Percentiles rank a stretch among this genome's conserved stretches.
Evolutionary conservation across 2,113 vertebrate species (phyloP).

Genomic region (Vanacampus margaritifer): DNA sequence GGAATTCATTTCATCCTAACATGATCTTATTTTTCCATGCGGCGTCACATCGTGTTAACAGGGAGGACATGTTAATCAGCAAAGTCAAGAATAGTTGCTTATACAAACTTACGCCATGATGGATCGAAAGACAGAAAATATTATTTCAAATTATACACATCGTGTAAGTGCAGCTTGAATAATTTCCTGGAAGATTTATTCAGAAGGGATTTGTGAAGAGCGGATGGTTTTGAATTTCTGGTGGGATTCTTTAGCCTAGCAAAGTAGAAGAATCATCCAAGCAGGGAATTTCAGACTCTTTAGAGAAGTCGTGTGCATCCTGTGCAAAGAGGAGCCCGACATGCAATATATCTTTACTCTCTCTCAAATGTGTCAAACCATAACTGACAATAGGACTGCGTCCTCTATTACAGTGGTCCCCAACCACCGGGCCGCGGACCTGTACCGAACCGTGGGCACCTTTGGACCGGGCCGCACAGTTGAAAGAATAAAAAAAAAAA

Average conservation of each 20-base stretch:
- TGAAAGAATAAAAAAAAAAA: no score
- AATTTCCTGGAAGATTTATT: neutral
- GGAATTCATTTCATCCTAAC: neutral
- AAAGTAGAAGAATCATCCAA: neutral
- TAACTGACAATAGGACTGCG: neutral
- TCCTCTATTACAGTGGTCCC: neutral
- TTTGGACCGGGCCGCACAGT: no score
- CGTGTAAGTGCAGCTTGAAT: neutral
- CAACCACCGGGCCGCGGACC: no score
- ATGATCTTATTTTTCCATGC: neutral
- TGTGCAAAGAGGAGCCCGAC: no score
- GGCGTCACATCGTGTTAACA: neutral
- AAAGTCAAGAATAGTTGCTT: neutral
- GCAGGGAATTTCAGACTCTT: neutral
- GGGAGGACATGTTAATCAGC: neutral
- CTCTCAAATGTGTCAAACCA: neutral
- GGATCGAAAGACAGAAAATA: neutral
- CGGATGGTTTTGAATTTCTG: neutral
- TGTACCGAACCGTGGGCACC: no score
- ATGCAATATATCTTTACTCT: neutral
- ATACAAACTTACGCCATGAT: neutral
- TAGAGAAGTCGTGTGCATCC: neutral
- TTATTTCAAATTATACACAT: neutral
- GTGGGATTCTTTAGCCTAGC: neutral
- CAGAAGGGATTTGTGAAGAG: neutral